Conservation (phyloP, 2,113 vertebrate species). For the Morphnarchus princeps region DNA sequence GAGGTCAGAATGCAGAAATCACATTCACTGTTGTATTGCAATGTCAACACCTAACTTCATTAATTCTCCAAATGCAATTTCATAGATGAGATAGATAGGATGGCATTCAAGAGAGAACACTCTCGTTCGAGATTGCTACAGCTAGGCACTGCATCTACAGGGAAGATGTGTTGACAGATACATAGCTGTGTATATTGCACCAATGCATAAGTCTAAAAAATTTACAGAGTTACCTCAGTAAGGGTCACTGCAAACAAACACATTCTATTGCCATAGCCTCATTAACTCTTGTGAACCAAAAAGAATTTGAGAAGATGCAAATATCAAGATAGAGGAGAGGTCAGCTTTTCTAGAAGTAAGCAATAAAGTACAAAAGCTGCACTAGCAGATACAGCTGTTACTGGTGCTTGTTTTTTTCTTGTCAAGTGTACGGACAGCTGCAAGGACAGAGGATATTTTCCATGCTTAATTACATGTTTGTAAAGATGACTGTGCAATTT, state of each 20-base stretch:
- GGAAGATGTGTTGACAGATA: background rate
- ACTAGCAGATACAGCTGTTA: background rate
- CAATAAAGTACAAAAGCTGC: background rate
- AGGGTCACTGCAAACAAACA: conserved; percentile 13
- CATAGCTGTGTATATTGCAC: background rate
- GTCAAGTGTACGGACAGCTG: background rate
- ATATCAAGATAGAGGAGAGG: background rate
- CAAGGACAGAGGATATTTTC: background rate
- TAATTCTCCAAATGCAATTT: background rate
- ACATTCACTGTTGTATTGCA: background rate
- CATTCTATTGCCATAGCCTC: background rate
- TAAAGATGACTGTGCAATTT: background rate
- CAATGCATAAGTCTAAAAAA: background rate
- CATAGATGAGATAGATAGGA: background rate
- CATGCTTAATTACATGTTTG: background rate
- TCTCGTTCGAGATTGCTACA: background rate
- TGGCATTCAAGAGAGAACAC: background rate
- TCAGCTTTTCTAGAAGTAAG: background rate
- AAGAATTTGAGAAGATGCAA: background rate
- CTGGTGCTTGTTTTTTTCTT: background rate
- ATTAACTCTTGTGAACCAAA: background rate
- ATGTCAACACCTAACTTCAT: background rate
- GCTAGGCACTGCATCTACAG: background rate
- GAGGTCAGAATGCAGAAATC: background rate
- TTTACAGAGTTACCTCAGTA: background rate